Evolutionary conservation across 2,797 vertebrate species (phyloP).

Genomic region (Hippopotamyrus pictus): DNA sequence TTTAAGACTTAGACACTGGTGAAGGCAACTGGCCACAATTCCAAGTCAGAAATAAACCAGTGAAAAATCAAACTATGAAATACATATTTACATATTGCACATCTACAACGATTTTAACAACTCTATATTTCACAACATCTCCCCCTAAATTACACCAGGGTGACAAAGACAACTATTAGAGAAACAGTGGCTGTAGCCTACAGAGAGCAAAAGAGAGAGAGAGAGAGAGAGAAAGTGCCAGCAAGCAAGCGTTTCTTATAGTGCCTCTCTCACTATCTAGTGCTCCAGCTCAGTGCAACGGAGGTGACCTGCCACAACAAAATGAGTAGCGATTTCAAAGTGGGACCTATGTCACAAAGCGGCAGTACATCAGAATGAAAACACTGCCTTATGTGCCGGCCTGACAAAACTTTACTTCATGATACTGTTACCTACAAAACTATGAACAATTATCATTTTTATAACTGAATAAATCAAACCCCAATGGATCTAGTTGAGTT

Average conservation of each 20-base stretch:
- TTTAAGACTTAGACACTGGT: background rate
- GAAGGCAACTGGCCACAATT: background rate
- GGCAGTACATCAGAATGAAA: background rate
- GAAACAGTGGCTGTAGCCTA: background rate
- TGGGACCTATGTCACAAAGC: background rate
- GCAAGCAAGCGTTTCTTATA: background rate
- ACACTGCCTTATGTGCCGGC: background rate
- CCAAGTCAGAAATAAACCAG: background rate
- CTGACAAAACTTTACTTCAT: background rate
- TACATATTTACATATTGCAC: background rate
- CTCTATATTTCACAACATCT: background rate
- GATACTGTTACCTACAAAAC: background rate
- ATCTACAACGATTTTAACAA: background rate
- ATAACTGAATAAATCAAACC: background rate
- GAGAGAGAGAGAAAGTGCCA: background rate
- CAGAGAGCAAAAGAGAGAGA: background rate
- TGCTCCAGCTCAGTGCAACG: background rate
- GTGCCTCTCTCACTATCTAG: background rate
- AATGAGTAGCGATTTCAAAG: background rate
- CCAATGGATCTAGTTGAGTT: background rate
- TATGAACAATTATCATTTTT: background rate
- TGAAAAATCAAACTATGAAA: background rate
- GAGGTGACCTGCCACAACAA: slow-evolving; percentile 7
- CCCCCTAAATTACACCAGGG: background rate
- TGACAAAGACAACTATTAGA: background rate